Evolutionary conservation across 2,113 vertebrate genomes (phyloP), one percentile per base, ranked within the genome.

Genomic region (Pluvialis apricaria): DNA sequence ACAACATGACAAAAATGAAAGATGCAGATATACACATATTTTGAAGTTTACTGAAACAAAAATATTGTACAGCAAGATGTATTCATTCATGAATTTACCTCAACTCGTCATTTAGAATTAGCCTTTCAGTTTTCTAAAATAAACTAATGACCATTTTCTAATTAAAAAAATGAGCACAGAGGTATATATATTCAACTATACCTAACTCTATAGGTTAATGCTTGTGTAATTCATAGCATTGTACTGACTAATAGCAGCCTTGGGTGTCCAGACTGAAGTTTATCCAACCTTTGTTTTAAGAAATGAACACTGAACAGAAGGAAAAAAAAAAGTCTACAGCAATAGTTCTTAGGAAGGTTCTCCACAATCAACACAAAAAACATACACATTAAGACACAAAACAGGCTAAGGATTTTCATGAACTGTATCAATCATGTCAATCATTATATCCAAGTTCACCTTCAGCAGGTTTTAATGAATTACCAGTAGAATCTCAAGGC

Each of bases 1-100:
- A 96, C 91, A 96, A 92, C 42, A 87, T 91, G 95, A 91, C 82
- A 89, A 94, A 96, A 96, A 92, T 96, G 96, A 79, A 91, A 92
- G 84, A 96, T 95, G 95, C 42, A 89, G 65, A 68, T 90, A 95
- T n/a, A 95, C 71, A 88, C 31, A 26, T 20, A 82, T 29, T 94
- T 91, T 75, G 69, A 94, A 93, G 79, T 51, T 21, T 76, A 61
- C 45, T 73, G 51, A 82, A 86, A 93, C 47, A 86, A 72, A 91
- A 94, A 68, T 51, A 82, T 9, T 73, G 38, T 51, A 89, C 71
- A 0, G 38, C 34, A 94, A 84, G 40, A 87, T 42, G 44, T 54
- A 91, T 32, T 86, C 18, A 81, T 61, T 88, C n/a, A 51, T 61
- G 34, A 88, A 80, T 91, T 84, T 60, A 57, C 44, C 66, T 88